Percentiles rank a stretch among this genome's conserved stretches.
Conservation (phyloP, 2,113 vertebrate species). For the Neoarius graeffei region DNA sequence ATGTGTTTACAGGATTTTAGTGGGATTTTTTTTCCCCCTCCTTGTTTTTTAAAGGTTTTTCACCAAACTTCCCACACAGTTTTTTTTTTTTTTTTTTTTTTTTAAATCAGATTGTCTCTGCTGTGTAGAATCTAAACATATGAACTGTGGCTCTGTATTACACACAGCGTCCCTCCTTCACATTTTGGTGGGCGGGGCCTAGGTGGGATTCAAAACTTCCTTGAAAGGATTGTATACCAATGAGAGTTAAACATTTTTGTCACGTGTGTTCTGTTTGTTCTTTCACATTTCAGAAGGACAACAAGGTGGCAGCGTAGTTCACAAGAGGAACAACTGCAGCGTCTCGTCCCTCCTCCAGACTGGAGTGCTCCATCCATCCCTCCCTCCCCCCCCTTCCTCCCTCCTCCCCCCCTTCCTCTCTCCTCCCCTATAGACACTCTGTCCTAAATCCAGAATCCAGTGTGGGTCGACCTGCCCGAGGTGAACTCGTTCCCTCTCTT, state of each 20-base stretch:
- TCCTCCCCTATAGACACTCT: constrained; percentile 74
- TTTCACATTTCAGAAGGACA: constrained; percentile 86
- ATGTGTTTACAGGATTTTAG: too few relatives aligned
- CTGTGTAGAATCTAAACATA: too few relatives aligned
- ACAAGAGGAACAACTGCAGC: constrained; percentile 40
- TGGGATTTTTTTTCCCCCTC: too few relatives aligned
- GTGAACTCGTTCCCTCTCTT: constrained; percentile 72
- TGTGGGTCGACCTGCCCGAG: constrained; percentile 77
- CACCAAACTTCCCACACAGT: too few relatives aligned
- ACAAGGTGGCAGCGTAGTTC: constrained; percentile 94
- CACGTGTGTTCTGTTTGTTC: background rate
- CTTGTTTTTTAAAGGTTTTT: too few relatives aligned
- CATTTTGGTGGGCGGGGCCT: background rate
- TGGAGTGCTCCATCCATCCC: constrained; percentile 43
- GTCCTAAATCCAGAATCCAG: constrained; percentile 82
- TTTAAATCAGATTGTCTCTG: too few relatives aligned
- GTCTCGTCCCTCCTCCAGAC: background rate
- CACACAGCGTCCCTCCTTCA: background rate
- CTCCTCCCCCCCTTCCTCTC: constrained; percentile 59
- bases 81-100: too few relatives aligned
- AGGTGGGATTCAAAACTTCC: background rate
- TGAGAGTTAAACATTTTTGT: background rate
- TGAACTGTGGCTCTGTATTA: background rate
- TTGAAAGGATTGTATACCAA: too few relatives aligned
- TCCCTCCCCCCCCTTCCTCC: constrained; percentile 74